Percentiles rank a stretch among this genome's conserved stretches.
These are phyloP conservation scores for Actinostola sp. DNA, from an alignment of 92 coral and sea anemone genomes.

Conservation along the genomic window DNA sequence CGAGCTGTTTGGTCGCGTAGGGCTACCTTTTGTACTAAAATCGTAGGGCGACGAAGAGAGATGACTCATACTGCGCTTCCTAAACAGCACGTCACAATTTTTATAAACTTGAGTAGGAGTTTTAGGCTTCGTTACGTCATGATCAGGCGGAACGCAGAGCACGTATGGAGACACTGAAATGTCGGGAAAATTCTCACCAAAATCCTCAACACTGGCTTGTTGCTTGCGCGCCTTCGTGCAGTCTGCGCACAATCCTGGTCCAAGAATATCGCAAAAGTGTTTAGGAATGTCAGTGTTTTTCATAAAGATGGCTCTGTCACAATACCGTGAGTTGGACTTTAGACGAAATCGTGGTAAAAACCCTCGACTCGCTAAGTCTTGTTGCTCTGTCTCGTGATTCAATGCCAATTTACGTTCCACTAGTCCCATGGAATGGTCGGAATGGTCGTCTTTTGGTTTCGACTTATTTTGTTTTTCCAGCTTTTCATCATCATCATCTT, in stretches of 20 bases:
- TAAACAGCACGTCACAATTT: slow-evolving; percentile 49
- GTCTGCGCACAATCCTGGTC: slow-evolving; percentile 73
- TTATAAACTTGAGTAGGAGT: slow-evolving; percentile 44
- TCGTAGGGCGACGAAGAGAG: slow-evolving; percentile 22
- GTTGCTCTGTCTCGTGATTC: neutral
- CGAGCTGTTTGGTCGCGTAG: slow-evolving; percentile 77
- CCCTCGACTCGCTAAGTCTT: slow-evolving; percentile 3
- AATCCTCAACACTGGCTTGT: slow-evolving; percentile 49
- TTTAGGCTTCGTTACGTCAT: slow-evolving; percentile 19
- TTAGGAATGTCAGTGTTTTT: slow-evolving; percentile 50
- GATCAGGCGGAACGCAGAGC: slow-evolving; percentile 64
- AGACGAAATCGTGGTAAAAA: slow-evolving; percentile 22
- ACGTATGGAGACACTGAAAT: slow-evolving; percentile 70
- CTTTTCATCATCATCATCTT: neutral
- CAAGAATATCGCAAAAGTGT: slow-evolving; percentile 81
- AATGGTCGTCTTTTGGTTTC: neutral
- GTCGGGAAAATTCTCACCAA: slow-evolving; percentile 56
- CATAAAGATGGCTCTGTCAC: slow-evolving; percentile 37
- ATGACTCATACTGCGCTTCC: slow-evolving; percentile 38
- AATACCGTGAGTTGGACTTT: slow-evolving; percentile 40
- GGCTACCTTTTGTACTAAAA: slow-evolving; percentile 24
- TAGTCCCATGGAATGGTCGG: slow-evolving; percentile 22
- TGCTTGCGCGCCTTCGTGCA: slow-evolving; percentile 65
- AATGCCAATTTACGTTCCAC: slow-evolving; percentile 18
- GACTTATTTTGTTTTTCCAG: neutral